Percentiles rank a stretch among this genome's conserved stretches.
These are phyloP conservation scores for Osmerus eperlanus DNA, from an alignment of 2,113 vertebrate species.

Conservation along the genomic window DNA sequence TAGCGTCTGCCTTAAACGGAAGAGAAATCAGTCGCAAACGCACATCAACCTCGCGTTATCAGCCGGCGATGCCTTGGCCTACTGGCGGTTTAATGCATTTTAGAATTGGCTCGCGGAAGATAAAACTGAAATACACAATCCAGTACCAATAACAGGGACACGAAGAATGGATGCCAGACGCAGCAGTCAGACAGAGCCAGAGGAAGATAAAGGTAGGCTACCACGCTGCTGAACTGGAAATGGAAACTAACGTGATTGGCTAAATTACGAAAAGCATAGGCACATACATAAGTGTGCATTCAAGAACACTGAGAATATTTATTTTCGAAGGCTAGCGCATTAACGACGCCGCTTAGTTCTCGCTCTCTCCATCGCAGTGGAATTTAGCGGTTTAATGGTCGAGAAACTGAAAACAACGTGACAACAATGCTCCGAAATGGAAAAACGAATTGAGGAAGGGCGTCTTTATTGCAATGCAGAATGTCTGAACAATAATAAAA, in stretches of 20 bases:
- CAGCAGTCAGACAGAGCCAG: background rate
- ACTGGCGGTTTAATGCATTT: background rate
- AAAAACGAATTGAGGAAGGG: background rate
- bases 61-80: background rate
- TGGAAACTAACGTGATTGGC: background rate
- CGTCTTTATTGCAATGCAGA: background rate
- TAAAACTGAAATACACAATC: background rate
- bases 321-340: background rate
- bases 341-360: background rate
- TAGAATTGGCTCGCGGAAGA: background rate
- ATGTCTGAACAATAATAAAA: background rate
- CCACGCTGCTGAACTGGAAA: background rate
- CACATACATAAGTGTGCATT: background rate
- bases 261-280: background rate
- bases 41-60: background rate
- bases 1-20: background rate
- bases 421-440: background rate
- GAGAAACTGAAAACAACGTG: background rate
- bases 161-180: background rate
- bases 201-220: slow-evolving; percentile 2
- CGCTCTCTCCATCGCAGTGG: background rate
- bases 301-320: background rate
- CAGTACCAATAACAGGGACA: background rate
- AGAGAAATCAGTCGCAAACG: background rate
- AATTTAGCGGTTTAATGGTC: background rate